A percentile compares a stretch with the other conserved stretches of the same genome.
Conservation (phyloP, 2,888 invertebrate genomes). For the Axea sp. region DNA sequence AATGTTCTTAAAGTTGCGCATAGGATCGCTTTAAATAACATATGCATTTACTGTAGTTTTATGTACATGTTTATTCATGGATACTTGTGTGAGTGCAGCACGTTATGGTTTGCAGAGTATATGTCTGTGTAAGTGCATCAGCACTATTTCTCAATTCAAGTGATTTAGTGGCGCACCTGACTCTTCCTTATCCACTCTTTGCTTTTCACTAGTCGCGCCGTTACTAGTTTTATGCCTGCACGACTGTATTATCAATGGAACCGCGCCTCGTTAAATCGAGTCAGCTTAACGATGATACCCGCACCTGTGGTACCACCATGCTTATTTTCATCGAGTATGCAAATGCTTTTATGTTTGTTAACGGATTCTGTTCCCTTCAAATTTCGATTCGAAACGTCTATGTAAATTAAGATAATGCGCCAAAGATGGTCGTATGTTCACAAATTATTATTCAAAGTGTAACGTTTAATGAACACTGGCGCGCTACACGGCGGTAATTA, state of each 20-base stretch:
- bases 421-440: neutral
- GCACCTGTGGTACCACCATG: slow-evolving; percentile 41
- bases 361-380: slow-evolving; percentile 38
- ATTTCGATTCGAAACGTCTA: slow-evolving; percentile 34
- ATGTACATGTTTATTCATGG: slow-evolving; percentile 41
- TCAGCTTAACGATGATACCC: slow-evolving; percentile 45
- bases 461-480: neutral
- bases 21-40: slow-evolving; percentile 55
- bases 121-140: slow-evolving; percentile 45
- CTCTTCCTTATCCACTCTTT: slow-evolving; percentile 57
- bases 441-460: slow-evolving; percentile 26
- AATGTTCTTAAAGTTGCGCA: slow-evolving; percentile 38
- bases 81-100: slow-evolving; percentile 3
- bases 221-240: slow-evolving; percentile 47
- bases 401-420: slow-evolving; percentile 34
- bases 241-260: slow-evolving; percentile 55
- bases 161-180: slow-evolving; percentile 58
- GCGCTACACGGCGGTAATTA: slow-evolving; percentile 17
- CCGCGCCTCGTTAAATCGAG: slow-evolving; percentile 57
- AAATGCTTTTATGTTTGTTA: slow-evolving; percentile 45
- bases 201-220: slow-evolving; percentile 44
- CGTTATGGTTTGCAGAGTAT: slow-evolving; percentile 14
- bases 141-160: slow-evolving; percentile 43
- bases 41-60: slow-evolving; percentile 56
- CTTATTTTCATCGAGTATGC: slow-evolving; percentile 52